Base-by-base conservation (phyloP, 2,888 invertebrate genomes). In the Eueremaeus valkanovi region DNA sequence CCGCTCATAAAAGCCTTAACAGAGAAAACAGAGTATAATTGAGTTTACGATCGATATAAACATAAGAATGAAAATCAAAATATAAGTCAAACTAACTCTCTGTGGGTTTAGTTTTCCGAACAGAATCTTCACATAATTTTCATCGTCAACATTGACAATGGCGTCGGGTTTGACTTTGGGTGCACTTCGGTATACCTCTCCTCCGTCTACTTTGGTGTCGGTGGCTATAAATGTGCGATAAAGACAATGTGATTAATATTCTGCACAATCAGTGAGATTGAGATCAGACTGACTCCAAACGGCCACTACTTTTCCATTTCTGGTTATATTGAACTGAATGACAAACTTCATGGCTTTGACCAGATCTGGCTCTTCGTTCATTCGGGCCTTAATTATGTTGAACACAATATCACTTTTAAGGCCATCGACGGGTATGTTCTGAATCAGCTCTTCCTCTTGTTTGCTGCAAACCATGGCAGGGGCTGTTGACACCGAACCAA, bases 311-410 rank as follows among this genome's bases (percentile, higher is more conserved):
- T 92, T 90, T 78, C 93, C 93, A 82, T 89, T 88, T 80, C 90
- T 88, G 16, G 91, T 91, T 79, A 96, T 91, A 82, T 92, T 90
- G 85, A 93, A 95, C 42, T 90, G 83, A 83, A 92, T 94, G 2
- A 95, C 87, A 6, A 90, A 94, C 79, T 92, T 92, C 36, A 95
- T 86, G 79, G 89, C 87, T 84, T 92, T 92, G 0, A 89, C 91
- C 81, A 90, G 87, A 16, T 86, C 88, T 1, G 89, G 88, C 83
- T 92, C 89, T 55, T 86, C 87, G 81, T 89, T 88, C 0, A 94
- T 85, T 78, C 90, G 89, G 75, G 90, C 89, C 73, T 86, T 85
- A 80, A 95, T 91, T 82, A 88, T 88, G 76, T 87, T 87, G 83
- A 93, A 93, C 76, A 94, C 86, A 0, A 89, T 89, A 82, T 93